Evolutionary conservation across 1,140 invertebrate genomes (phyloP).

Genomic region (Dendroctonus ponderosae): DNA sequence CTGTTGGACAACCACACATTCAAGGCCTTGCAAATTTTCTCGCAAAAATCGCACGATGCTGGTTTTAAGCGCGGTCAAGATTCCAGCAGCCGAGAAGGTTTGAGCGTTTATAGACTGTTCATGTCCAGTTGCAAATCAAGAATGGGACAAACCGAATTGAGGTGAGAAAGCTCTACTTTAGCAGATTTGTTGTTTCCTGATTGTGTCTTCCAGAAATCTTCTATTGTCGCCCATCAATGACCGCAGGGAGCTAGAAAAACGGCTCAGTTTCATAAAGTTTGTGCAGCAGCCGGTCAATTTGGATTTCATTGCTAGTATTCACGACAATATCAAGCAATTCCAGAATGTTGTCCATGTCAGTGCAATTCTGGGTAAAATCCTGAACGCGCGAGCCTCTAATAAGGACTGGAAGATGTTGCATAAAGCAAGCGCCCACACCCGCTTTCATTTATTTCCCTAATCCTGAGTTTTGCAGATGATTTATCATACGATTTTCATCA

Average conservation of each 20-base stretch:
- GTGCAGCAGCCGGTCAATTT: slow-evolving; percentile 58
- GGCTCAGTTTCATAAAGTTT: slow-evolving; percentile 64
- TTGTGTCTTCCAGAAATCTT: slow-evolving; percentile 51
- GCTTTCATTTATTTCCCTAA: slow-evolving; percentile 10
- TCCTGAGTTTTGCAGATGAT: slow-evolving; percentile 42
- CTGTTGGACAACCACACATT: slow-evolving; percentile 72
- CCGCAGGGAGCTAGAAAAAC: slow-evolving; percentile 54
- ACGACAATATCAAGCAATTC: slow-evolving; percentile 56
- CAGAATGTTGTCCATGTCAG: slow-evolving; percentile 14
- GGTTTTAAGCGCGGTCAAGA: slow-evolving; percentile 65
- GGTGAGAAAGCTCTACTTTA: slow-evolving; percentile 48
- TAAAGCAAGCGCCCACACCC: slow-evolving; percentile 51
- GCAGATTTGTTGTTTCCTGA: slow-evolving; percentile 4
- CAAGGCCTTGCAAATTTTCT: slow-evolving; percentile 73
- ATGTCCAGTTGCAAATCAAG: slow-evolving; percentile 66
- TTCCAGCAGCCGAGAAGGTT: slow-evolving; percentile 62
- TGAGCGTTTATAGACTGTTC: slow-evolving; percentile 71
- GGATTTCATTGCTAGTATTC: slow-evolving; percentile 58
- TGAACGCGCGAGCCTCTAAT: slow-evolving; percentile 60
- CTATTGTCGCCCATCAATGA: slow-evolving; percentile 63
- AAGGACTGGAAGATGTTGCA: slow-evolving; percentile 68
- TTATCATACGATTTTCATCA: slow-evolving; percentile 42
- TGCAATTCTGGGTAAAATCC: slow-evolving; percentile 58
- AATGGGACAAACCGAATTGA: slow-evolving; percentile 56
- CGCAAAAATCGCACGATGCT: slow-evolving; percentile 70